Evolutionary conservation across 2,888 invertebrate species (phyloP).

Genomic region (Belgica antarctica): DNA sequence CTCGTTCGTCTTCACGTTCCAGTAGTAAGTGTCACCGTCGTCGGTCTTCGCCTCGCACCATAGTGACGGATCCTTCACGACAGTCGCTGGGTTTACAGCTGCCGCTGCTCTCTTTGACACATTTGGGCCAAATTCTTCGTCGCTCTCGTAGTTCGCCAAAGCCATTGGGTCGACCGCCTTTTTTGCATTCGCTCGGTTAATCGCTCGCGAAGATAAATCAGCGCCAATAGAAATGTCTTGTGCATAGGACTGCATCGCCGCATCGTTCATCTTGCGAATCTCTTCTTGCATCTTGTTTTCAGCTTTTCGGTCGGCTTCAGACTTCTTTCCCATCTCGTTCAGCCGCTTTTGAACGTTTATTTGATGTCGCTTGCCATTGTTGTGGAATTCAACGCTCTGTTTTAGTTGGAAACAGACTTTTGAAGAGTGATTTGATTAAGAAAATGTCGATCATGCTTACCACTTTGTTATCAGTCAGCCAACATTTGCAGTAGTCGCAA

Average conservation of each 20-base stretch:
- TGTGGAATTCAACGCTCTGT: constrained; percentile 91
- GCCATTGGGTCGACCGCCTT: constrained; percentile 43
- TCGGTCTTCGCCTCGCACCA: constrained; percentile 80
- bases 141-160: constrained; percentile 41
- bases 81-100: constrained; percentile 46
- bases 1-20: constrained; percentile 73
- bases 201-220: constrained; percentile 53
- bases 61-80: constrained; percentile 52
- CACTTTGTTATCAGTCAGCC: constrained; percentile 96
- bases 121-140: constrained; percentile 47
- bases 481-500: constrained; percentile 97
- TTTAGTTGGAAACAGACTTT: constrained; percentile 47
- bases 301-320: constrained; percentile 74
- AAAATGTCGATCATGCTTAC: constrained; percentile 56
- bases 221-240: constrained; percentile 66
- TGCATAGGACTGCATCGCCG: constrained; percentile 82
- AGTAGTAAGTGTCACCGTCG: constrained; percentile 79
- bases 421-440: neutral
- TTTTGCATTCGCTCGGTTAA: constrained; percentile 45
- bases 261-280: constrained; percentile 84
- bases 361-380: constrained; percentile 88
- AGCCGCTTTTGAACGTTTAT: constrained; percentile 86
- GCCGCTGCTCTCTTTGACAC: constrained; percentile 50
- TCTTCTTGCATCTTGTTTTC: constrained; percentile 74
- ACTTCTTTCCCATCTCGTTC: constrained; percentile 78